phyloP scores from a whole-genome alignment of 2,113 vertebrate species.

The Lates calcarifer region DNA sequence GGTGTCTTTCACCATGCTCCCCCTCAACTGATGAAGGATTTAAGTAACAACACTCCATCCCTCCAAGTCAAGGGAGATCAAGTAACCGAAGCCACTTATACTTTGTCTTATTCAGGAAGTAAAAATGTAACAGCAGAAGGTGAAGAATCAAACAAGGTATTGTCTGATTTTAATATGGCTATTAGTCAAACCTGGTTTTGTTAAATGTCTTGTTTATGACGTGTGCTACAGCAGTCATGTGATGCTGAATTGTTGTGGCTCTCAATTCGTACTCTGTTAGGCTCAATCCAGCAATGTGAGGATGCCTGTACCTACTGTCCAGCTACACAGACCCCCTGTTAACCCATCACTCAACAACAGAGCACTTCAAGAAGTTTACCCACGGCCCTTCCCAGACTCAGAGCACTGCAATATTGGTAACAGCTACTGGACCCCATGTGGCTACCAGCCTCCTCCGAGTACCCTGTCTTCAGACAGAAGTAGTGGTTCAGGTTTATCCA shows the following conservation, averaged over 20 bases:
- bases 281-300: constrained; percentile 26
- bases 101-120: constrained; percentile 22
- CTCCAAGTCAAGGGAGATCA: constrained; percentile 13
- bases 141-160: constrained; percentile 62
- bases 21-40: constrained; percentile 16
- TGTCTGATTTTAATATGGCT: neutral
- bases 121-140: constrained; percentile 23
- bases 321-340: constrained; percentile 19
- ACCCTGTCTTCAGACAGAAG: neutral
- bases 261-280: constrained; percentile 18
- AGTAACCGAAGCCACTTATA: constrained; percentile 28
- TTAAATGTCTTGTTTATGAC: constrained; percentile 5
- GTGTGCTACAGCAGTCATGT: neutral
- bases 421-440: neutral
- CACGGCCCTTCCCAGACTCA: neutral
- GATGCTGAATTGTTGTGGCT: constrained; percentile 23
- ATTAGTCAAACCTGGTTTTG: neutral
- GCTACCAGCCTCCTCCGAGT: constrained; percentile 1
- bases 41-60: neutral
- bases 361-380: neutral
- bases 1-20: neutral
- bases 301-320: neutral
- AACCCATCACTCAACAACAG: neutral
- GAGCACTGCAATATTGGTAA: constrained; percentile 1
- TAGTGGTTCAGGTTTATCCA: constrained; percentile 12